These are phyloP conservation scores for Pseudorhiza aurosa DNA, from an alignment of 30 jellyfish, hydroid and myxozoan species.

Conservation along the genomic window DNA sequence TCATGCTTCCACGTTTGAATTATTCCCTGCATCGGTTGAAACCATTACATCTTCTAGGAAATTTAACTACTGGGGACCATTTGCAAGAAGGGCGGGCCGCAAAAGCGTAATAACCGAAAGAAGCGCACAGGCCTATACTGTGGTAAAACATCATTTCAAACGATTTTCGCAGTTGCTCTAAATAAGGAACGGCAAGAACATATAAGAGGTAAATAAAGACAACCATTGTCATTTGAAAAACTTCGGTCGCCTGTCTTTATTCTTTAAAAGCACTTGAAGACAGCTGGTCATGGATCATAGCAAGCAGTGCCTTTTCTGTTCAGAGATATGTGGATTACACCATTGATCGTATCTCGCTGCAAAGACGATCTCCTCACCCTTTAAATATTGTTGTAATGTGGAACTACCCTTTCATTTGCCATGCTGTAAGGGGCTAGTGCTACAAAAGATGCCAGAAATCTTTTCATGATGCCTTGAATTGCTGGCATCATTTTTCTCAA, in stretches of 20 bases:
- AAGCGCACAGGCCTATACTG: no score
- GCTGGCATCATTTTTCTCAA: constrained; percentile 32
- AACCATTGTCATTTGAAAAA: not conserved
- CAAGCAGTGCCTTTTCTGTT: no score
- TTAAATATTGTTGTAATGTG: constrained; percentile 33
- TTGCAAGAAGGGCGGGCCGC: no score
- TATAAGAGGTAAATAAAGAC: no score
- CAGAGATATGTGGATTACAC: constrained; percentile 14
- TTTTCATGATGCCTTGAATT: constrained; percentile 28
- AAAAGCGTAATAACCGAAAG: no score
- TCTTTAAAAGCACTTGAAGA: constrained; percentile 9
- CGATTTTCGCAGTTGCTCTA: no score
- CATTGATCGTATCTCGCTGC: not conserved
- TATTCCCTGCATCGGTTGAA: no score
- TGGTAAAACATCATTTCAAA: no score
- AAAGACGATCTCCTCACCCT: constrained; percentile 14
- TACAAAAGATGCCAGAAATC: constrained; percentile 8
- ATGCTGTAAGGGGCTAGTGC: constrained; percentile 45
- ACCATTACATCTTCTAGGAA: no score
- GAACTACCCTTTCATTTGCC: constrained; percentile 42
- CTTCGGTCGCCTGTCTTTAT: not conserved
- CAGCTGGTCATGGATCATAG: constrained; percentile 38
- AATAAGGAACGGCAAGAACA: no score
- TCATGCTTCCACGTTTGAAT: no score
- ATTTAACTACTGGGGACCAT: no score